Evolutionary conservation across 1,140 invertebrate species (phyloP), one percentile per base, ranked within the genome.

Genomic region (Aradophagus sp.): DNA sequence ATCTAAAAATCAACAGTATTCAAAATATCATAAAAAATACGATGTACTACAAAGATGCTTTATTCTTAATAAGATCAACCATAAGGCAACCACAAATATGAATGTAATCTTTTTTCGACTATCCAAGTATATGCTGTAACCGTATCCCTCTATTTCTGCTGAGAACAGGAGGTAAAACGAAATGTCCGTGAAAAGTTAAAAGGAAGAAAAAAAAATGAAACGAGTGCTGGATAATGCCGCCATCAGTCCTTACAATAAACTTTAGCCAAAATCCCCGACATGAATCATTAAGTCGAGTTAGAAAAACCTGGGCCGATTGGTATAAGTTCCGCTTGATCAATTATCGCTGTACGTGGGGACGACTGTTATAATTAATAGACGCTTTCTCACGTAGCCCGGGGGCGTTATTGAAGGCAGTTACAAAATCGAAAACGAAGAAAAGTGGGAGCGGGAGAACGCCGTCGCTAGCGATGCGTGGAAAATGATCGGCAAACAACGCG

Each of bases 401-500:
- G 44, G 66, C 38, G 38, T 16, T 48, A 19, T 41, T 42, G 53
- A 10, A 50, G 31, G 23, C 31, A 3, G 34, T 29, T 20, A 56
- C 19, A 52, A 56, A 69, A 69, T 61, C 31, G 48, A 23, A 16
- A 52, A 35, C 15, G 44, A 63, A 66, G 35, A 61, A 62, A 65
- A 71, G 59, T 65, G 47, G 66, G 48, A 34, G 50, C 32, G 38
- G 31, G 48, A 29, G n/a, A n/a, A n/a, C n/a, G n/a, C 41, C 55
- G 42, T 16, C 62, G 72, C 56, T 62, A n/a, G n/a, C n/a, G n/a
- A n/a, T n/a, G 72, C 65, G 65, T 62, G 66, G 72, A 47, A 62
- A 74, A 74, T 70, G 72, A 74, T 70, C 53, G 61, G 44, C 71
- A 74, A 74, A 74, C 65, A 74, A 70, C 72, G 72, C 72, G 72